Evolutionary conservation across 2,113 vertebrate genomes (phyloP).

Genomic region (Halichoerus grypus): DNA sequence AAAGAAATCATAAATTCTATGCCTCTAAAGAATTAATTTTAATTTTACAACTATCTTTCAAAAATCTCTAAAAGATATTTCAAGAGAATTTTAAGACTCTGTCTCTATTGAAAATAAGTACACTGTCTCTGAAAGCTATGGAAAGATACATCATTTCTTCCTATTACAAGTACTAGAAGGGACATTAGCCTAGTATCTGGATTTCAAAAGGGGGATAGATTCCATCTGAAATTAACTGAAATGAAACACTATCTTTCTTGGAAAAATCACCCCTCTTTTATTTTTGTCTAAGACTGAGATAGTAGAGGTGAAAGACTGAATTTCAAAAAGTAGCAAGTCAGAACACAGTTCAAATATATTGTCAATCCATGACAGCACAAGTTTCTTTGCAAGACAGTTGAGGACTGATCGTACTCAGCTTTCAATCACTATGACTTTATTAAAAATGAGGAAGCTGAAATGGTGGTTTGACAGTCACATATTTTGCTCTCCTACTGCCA

Average conservation of each 20-base stretch:
- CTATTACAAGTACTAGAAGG: neutral
- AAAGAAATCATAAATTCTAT: slow-evolving; percentile 33
- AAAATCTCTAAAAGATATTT: slow-evolving; percentile 13
- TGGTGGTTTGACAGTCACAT: slow-evolving; percentile 42
- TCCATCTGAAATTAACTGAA: slow-evolving; percentile 61
- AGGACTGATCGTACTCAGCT: slow-evolving; percentile 40
- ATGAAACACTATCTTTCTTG: neutral
- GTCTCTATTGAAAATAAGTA: neutral
- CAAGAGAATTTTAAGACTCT: neutral
- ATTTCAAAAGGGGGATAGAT: neutral
- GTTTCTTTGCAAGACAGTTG: slow-evolving; percentile 58
- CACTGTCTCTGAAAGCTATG: neutral
- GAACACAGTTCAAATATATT: slow-evolving; percentile 52
- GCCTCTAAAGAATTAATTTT: slow-evolving; percentile 16
- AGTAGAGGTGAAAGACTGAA: slow-evolving; percentile 56
- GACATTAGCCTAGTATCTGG: neutral
- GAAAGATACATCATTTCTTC: slow-evolving; percentile 22
- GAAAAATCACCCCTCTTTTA: slow-evolving; percentile 33
- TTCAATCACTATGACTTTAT: slow-evolving; percentile 55
- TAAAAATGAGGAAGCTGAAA: slow-evolving; percentile 67
- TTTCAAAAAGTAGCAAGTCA: slow-evolving; percentile 67
- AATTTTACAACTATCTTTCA: slow-evolving; percentile 27
- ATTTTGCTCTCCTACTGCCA: neutral
- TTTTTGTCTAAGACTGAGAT: neutral
- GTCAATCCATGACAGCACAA: slow-evolving; percentile 19